phyloP scores from a whole-genome alignment of 2,888 invertebrate species.

The Drosophila dives region DNA sequence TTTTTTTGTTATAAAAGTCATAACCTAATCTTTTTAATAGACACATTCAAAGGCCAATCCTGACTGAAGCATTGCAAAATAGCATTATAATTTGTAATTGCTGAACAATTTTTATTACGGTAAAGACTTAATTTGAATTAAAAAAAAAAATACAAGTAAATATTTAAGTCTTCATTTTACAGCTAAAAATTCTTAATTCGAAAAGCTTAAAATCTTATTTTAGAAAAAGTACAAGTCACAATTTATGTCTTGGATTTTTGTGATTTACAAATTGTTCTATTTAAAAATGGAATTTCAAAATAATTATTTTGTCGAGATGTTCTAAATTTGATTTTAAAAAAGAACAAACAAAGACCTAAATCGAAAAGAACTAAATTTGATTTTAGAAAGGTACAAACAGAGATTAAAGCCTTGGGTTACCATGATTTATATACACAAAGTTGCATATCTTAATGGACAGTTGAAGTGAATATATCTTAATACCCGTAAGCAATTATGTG shows the following conservation, averaged over 20 bases:
- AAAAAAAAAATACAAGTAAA: background rate
- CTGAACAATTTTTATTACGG: background rate
- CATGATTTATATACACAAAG: background rate
- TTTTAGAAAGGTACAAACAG: background rate
- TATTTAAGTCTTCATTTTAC: background rate
- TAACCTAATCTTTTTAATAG: background rate
- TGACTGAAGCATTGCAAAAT: background rate
- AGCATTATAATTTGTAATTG: background rate
- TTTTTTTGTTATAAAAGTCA: background rate
- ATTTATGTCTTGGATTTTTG: background rate
- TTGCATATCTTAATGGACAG: slow-evolving; percentile 2
- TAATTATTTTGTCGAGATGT: background rate
- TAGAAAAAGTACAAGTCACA: background rate
- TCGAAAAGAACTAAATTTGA: background rate
- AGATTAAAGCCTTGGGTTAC: background rate
- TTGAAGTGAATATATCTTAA: background rate
- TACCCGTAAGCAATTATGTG: slow-evolving; percentile 45
- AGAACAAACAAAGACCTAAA: no score
- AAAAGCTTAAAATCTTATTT: background rate
- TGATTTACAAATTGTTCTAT: background rate
- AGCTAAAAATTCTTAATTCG: background rate
- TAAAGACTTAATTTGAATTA: background rate
- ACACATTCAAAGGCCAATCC: background rate
- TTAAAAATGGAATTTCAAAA: background rate
- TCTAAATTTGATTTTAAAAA: background rate